Percentiles rank a stretch among this genome's conserved stretches.
Evolutionary conservation across 2,888 invertebrate species (phyloP).

Genomic region (Morpho achilles): DNA sequence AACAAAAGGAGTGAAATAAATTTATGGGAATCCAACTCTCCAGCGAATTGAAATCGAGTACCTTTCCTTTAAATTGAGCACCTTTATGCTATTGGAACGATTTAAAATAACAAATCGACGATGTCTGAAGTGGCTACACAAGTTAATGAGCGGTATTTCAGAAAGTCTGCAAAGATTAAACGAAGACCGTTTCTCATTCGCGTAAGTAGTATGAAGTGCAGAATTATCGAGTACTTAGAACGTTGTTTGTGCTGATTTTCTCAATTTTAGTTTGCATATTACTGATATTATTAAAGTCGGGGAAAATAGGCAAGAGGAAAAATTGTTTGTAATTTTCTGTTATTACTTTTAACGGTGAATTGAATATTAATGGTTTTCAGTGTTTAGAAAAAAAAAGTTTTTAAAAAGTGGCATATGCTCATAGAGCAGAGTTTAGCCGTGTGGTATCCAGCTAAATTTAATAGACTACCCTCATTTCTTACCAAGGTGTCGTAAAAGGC

Average conservation of each 20-base stretch:
- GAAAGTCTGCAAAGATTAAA: conserved; percentile 71
- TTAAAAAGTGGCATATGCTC: too few relatives aligned
- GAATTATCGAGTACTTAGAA: conserved; percentile 37
- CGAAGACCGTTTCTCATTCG: conserved; percentile 62
- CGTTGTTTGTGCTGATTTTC: conserved; percentile 26
- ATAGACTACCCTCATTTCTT: too few relatives aligned
- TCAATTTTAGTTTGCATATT: conserved; percentile 14
- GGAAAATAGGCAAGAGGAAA: too few relatives aligned
- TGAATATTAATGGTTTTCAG: too few relatives aligned
- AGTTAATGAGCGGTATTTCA: conserved; percentile 75
- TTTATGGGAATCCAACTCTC: too few relatives aligned
- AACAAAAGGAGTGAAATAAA: too few relatives aligned
- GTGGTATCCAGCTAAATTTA: too few relatives aligned
- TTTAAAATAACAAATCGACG: conserved; percentile 68
- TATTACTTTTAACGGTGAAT: too few relatives aligned
- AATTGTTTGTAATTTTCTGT: too few relatives aligned
- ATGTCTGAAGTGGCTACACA: conserved; percentile 70
- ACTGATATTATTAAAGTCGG: conserved; percentile 4
- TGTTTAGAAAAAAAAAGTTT: too few relatives aligned
- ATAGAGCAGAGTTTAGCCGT: too few relatives aligned
- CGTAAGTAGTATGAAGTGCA: conserved; percentile 43
- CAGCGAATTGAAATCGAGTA: conserved; percentile 37
- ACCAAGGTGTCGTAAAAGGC: too few relatives aligned
- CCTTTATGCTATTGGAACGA: conserved; percentile 64
- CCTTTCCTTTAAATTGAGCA: conserved; percentile 48